phyloP scores from a whole-genome alignment of 1,140 invertebrate genomes.

The Caenorhabditis remanei region DNA sequence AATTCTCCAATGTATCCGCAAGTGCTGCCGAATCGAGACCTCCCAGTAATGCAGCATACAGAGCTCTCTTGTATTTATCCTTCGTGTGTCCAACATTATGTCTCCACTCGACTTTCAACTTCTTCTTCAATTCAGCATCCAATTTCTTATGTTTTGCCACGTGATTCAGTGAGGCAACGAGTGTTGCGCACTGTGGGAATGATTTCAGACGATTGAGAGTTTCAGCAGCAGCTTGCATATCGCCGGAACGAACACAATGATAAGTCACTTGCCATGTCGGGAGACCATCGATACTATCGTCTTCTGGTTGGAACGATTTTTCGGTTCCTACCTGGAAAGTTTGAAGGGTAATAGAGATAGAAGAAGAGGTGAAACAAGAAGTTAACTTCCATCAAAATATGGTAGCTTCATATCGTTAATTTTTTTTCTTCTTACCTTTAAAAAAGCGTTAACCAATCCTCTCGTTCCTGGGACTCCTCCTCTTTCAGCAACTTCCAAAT shows the following conservation, averaged over 20 bases:
- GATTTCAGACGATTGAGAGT: conserved; percentile 41
- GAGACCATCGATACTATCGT: conserved; percentile 45
- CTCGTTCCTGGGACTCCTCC: conserved; percentile 57
- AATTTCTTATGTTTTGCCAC: conserved; percentile 62
- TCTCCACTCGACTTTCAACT: conserved; percentile 73
- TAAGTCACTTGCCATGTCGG: conserved; percentile 60
- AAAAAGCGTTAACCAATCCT: conserved; percentile 54
- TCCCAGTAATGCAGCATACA: conserved; percentile 71
- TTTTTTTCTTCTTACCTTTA: conserved; percentile 29
- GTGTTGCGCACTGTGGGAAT: conserved; percentile 51
- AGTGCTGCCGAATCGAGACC: conserved; percentile 68
- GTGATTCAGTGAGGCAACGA: conserved; percentile 52
- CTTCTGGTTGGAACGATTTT: conserved; percentile 50
- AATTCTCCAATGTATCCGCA: conserved; percentile 72
- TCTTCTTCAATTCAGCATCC: conserved; percentile 70
- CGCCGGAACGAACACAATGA: conserved; percentile 59
- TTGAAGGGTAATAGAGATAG: background rate
- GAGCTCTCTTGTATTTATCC: conserved; percentile 71
- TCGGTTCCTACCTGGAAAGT: conserved; percentile 49
- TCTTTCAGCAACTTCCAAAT: conserved; percentile 53
- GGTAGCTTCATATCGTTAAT: no score
- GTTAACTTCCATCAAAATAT: no score
- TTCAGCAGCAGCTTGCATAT: conserved; percentile 17
- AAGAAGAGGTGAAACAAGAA: no score
- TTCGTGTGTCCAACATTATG: conserved; percentile 64